Base-by-base conservation (phyloP, 2,797 vertebrate species). In the Sebastes jordani region DNA sequence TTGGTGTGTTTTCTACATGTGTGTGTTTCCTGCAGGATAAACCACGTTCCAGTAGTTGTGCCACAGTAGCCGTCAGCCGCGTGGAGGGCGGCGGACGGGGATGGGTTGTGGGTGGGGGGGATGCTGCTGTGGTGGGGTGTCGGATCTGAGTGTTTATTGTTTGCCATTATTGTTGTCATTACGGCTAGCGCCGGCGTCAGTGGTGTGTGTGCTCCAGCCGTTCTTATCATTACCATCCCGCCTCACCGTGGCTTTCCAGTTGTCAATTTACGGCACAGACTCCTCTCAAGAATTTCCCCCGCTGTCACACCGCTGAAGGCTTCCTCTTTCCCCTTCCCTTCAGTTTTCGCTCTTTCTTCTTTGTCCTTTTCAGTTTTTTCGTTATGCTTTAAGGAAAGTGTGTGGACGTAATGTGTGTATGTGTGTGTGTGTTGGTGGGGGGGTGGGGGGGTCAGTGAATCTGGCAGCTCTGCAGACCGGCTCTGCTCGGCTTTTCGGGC, bases 381-480 rank as follows among this genome's bases (percentile, higher is more conserved):
- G 29, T 84, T 71, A 42, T 52, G 69, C 87, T 88, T 91, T 86
- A 87, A 91, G 84, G 69, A 75, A 75, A 84, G 81, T 74, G 82
- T 81, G 86, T 81, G 75, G 66, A 88, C 36, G 18, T 79, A 60
- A 63, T 84, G 59, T 85, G 74, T 88, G 82, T 85, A 46, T 80
- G 63, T 56, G 78, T 83, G 25, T 25, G 52, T 83, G 58, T 80
- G 54, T 92, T 95, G 93, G 93, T 92, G 38, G 92, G 95, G 94
- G 93, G 92, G 91, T 91, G 60, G 52, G 83, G 63, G 63, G 75
- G 96, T 97, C 96, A 96, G 95, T 93, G 94, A 95, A 94, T 95
- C 96, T 95, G 96, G 90, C 88, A 95, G 90, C 93, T 95, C 14
- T 42, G 38, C 92, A 90, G 94, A 95, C 95, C 67, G 23, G 80